Evolutionary conservation across 2,888 invertebrate genomes (phyloP).

Genomic region (Drosophila formosana): DNA sequence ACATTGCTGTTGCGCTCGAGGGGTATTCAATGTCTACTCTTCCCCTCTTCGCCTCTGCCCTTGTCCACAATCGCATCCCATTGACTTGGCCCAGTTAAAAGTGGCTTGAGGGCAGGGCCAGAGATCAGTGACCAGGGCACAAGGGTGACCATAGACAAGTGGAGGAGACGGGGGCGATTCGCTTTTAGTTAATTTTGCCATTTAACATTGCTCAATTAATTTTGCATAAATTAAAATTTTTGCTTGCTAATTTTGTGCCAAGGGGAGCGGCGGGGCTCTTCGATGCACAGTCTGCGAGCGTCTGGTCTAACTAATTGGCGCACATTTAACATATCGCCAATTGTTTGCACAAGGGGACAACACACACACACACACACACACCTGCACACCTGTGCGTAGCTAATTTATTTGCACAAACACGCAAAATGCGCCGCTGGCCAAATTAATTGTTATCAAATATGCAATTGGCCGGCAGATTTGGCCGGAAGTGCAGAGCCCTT

Average conservation of each 20-base stretch:
- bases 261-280: not conserved
- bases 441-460: slow-evolving; percentile 79
- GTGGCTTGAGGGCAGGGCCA: slow-evolving; percentile 7
- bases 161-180: not conserved
- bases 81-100: slow-evolving; percentile 30
- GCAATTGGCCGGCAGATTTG: slow-evolving; percentile 57
- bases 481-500: slow-evolving; percentile 22
- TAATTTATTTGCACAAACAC: slow-evolving; percentile 74
- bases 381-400: slow-evolving; percentile 31
- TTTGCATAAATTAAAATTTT: slow-evolving; percentile 73
- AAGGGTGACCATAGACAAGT: not conserved
- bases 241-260: slow-evolving; percentile 4
- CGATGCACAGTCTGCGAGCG: not conserved
- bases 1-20: slow-evolving; percentile 18
- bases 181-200: slow-evolving; percentile 50
- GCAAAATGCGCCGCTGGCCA: slow-evolving; percentile 60
- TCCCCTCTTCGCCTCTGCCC: not conserved
- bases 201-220: slow-evolving; percentile 75
- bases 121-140: slow-evolving; percentile 19
- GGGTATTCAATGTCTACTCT: not conserved
- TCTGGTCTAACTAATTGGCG: slow-evolving; percentile 62
- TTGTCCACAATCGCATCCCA: too few relatives aligned
- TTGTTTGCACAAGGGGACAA: slow-evolving; percentile 55
- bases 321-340: slow-evolving; percentile 69
- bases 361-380: slow-evolving; percentile 1